These are phyloP conservation scores for Drosophila varians DNA, from an alignment of 1,140 invertebrate species.

Conservation along the genomic window DNA sequence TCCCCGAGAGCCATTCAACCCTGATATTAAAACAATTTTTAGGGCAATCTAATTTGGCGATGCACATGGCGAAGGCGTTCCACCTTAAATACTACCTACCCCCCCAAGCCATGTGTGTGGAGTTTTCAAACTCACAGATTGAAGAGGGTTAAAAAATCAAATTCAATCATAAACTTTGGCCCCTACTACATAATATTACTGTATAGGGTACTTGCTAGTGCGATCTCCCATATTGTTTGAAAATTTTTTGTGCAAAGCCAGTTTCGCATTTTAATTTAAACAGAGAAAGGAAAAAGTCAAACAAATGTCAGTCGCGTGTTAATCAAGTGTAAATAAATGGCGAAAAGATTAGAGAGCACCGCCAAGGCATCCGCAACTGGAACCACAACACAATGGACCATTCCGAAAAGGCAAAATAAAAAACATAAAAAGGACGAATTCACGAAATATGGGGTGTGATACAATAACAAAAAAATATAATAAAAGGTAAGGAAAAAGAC, in stretches of 20 bases:
- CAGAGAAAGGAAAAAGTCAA: slow-evolving; percentile 72
- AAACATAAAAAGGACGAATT: slow-evolving; percentile 45
- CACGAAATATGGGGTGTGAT: slow-evolving; percentile 56
- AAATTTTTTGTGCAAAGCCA: slow-evolving; percentile 36
- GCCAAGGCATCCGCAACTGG: slow-evolving; percentile 36
- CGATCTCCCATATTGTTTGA: neutral
- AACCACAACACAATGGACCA: slow-evolving; percentile 35
- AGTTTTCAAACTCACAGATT: neutral
- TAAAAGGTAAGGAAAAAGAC: slow-evolving; percentile 47
- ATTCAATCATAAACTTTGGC: neutral
- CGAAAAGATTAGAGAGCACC: slow-evolving; percentile 82
- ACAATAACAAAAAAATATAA: slow-evolving; percentile 34
- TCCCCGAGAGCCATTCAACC: neutral
- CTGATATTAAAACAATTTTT: neutral
- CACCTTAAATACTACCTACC: neutral
- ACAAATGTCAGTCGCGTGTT: slow-evolving; percentile 83
- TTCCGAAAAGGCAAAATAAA: slow-evolving; percentile 45
- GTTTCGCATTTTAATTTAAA: slow-evolving; percentile 70
- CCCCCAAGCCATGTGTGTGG: neutral
- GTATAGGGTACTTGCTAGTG: slow-evolving; percentile 1
- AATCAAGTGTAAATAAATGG: slow-evolving; percentile 84
- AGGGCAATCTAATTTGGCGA: neutral
- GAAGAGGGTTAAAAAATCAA: neutral
- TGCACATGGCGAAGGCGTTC: neutral
- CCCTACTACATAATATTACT: neutral